Evolutionary conservation across 2,113 vertebrate genomes (phyloP).

Genomic region (Cyphomyrus plagiostoma): DNA sequence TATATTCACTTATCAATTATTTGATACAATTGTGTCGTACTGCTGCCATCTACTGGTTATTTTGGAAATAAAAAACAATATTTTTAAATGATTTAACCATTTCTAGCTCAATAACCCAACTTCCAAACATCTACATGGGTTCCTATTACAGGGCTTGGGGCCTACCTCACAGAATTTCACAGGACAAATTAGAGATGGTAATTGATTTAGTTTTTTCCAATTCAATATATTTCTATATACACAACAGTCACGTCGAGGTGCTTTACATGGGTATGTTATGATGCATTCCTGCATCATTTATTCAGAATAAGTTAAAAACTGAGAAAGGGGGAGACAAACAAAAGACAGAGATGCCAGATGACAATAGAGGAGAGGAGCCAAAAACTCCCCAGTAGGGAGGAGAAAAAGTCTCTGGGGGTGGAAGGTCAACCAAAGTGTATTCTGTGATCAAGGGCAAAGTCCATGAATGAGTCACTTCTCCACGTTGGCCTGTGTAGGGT

Average conservation of each 20-base stretch:
- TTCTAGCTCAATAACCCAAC: neutral
- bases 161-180: neutral
- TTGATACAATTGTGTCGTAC: neutral
- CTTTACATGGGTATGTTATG: neutral
- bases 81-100: neutral
- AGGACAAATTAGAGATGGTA: neutral
- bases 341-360: neutral
- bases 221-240: neutral
- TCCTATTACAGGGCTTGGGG: neutral
- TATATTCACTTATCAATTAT: neutral
- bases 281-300: neutral
- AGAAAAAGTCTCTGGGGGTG: neutral
- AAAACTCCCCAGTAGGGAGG: too few relatives aligned
- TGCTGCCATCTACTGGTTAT: constrained; percentile 1
- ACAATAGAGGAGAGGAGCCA: neutral
- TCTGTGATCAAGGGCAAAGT: neutral
- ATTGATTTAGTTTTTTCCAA: neutral
- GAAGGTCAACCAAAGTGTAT: neutral
- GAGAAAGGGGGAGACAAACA: neutral
- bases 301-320: neutral
- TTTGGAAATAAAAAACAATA: neutral
- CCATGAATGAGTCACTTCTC: neutral
- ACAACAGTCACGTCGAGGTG: neutral
- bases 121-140: neutral
- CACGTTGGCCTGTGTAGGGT: neutral